Conservation (phyloP, 2,888 invertebrate species). For the Eristalis tenax region DNA sequence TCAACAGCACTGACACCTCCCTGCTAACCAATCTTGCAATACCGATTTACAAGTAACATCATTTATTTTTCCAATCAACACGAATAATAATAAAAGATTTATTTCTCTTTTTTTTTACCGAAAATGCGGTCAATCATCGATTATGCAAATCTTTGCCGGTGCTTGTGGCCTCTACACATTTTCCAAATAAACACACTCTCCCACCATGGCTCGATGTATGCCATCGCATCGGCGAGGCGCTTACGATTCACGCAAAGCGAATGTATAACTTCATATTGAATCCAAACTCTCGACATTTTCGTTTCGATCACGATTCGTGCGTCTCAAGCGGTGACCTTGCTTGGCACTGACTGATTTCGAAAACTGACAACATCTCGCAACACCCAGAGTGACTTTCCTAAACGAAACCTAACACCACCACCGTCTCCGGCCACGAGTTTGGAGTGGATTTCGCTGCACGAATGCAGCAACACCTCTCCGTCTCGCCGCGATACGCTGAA, state of each 20-base stretch:
- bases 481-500: not conserved
- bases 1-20: not conserved
- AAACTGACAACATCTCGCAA: conserved; percentile 43
- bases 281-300: conserved; percentile 12
- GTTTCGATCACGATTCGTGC: conserved; percentile 8
- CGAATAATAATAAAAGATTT: not conserved
- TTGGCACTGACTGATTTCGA: conserved; percentile 21
- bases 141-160: conserved; percentile 38
- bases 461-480: not conserved
- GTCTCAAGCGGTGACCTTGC: conserved; percentile 46
- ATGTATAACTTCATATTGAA: not conserved
- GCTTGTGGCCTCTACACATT: conserved; percentile 16
- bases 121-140: conserved; percentile 37
- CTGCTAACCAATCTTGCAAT: not conserved
- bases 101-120: not conserved
- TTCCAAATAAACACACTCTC: not conserved
- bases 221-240: not conserved
- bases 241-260: not conserved
- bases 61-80: not conserved
- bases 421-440: not conserved
- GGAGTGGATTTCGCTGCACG: conserved; percentile 13
- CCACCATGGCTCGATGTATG: not conserved
- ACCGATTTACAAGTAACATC: not conserved
- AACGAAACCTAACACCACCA: conserved; percentile 3
- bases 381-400: conserved; percentile 25